Base-by-base conservation (phyloP, 2,888 invertebrate species). In the Pterobdella sp. region DNA sequence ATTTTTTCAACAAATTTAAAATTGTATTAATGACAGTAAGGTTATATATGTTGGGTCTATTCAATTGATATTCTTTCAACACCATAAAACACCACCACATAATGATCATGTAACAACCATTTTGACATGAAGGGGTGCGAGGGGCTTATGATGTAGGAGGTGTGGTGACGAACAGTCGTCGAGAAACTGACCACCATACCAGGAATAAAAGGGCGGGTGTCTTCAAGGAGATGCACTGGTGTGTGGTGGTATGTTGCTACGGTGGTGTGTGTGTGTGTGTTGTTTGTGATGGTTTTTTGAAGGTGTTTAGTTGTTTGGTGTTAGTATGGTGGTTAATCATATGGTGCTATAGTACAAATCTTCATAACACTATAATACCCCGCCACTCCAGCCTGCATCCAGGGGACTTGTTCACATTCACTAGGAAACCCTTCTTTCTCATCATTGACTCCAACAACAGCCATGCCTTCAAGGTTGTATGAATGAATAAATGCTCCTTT, bases 381-480 rank as follows among this genome's bases (percentile, higher is more conserved):
- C 14, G 10, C 64, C 14, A 18, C 14, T 81, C 63, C 80, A 85
- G 85, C 79, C 79, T 96, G 77, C 92, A 94, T 84, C 95, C 95
- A 37, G 94, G 93, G 75, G 96, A 96, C 84, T 85, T 96, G 76
- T 91, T 91, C 83, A 92, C 94, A 0, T 95, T 91, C 86, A 93
- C 93, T 29, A 88, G 96, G 79, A 90, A 92, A 81, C 95, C 96
- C 42, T 87, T 95, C 76, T 93, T 95, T 85, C 88, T 95, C 75
- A 91, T 96, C 77, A 90, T 96, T 78, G 96, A 96, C 84, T 94
- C 94, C 77, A 93, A 94, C 86, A 95, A 94, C 86, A 93, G 93
- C 81, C 90, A 90, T 84, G 91, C 92, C 78, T 84, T 82, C 77
- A 80, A 81, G 81, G 83, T 83, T 78, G 71, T 67, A 42, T 42